Evolutionary conservation across 1,140 invertebrate species (phyloP).

Genomic region (Drosophila grimshawi): DNA sequence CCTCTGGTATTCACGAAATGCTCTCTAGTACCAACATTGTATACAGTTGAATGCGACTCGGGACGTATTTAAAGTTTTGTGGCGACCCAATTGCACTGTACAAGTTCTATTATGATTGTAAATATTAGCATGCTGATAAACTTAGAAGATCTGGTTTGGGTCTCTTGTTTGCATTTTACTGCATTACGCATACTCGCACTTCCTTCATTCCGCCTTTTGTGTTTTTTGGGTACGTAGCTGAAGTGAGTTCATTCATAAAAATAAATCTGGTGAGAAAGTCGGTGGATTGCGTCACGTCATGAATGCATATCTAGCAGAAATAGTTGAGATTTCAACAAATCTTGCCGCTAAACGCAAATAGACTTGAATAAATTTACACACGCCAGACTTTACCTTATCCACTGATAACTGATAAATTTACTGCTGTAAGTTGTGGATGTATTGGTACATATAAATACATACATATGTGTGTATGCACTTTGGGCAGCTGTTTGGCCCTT

Average conservation of each 20-base stretch:
- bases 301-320: constrained; percentile 41
- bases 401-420: constrained; percentile 55
- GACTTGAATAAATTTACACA: constrained; percentile 55
- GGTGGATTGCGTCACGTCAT: constrained; percentile 36
- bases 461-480: not conserved
- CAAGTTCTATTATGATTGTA: constrained; percentile 42
- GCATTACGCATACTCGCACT: constrained; percentile 84
- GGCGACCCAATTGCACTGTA: constrained; percentile 69
- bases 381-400: constrained; percentile 42
- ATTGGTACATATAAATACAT: not conserved
- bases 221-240: constrained; percentile 15
- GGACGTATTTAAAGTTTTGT: constrained; percentile 21
- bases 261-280: constrained; percentile 55
- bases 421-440: constrained; percentile 20
- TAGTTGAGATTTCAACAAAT: constrained; percentile 58
- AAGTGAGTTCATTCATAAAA: constrained; percentile 77
- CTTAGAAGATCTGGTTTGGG: constrained; percentile 35
- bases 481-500: constrained; percentile 42
- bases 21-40: constrained; percentile 4
- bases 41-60: constrained; percentile 26
- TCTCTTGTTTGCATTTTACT: constrained; percentile 73
- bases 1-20: constrained; percentile 35
- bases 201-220: constrained; percentile 34
- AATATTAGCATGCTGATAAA: constrained; percentile 71
- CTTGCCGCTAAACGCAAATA: constrained; percentile 74